Percentiles rank a stretch among this genome's conserved stretches.
Evolutionary conservation across 1,140 invertebrate genomes (phyloP).

Genomic region (Marisa cornuarietis): DNA sequence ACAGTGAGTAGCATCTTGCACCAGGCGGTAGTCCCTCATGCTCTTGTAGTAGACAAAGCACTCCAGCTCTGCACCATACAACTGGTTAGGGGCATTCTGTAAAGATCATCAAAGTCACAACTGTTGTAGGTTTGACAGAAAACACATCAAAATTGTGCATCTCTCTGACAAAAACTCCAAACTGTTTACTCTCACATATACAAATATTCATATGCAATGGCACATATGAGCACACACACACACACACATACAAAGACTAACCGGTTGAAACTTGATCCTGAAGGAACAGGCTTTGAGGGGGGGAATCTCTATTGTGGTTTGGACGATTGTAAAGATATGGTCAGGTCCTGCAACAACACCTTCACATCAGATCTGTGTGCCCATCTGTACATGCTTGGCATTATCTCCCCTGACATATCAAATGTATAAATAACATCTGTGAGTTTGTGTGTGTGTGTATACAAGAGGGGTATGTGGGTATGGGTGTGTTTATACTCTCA

Average conservation of each 20-base stretch:
- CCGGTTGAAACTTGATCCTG: constrained; percentile 62
- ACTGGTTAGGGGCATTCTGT: constrained; percentile 61
- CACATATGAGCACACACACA: neutral
- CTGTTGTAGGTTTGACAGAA: no score
- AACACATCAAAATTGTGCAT: neutral
- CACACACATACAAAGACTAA: constrained; percentile 39
- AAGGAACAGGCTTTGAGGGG: constrained; percentile 62
- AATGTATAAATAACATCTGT: no score
- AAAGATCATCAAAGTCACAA: constrained; percentile 17
- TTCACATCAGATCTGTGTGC: constrained; percentile 17
- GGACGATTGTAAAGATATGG: constrained; percentile 57
- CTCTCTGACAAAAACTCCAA: neutral
- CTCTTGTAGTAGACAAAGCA: constrained; percentile 65
- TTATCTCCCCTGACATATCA: no score
- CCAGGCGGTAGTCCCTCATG: constrained; percentile 61
- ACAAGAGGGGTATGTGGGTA: no score
- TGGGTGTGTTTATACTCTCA: no score
- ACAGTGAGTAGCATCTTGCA: constrained; percentile 59
- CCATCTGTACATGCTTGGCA: no score
- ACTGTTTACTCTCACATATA: neutral
- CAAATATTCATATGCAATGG: neutral
- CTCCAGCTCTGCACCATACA: constrained; percentile 63
- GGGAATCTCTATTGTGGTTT: constrained; percentile 58
- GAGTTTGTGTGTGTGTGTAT: no score
- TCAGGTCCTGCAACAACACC: constrained; percentile 41